Percentiles rank a stretch among this genome's conserved stretches.
Conservation (phyloP, 2,113 vertebrate genomes). For the Elaphurus davidianus region DNA sequence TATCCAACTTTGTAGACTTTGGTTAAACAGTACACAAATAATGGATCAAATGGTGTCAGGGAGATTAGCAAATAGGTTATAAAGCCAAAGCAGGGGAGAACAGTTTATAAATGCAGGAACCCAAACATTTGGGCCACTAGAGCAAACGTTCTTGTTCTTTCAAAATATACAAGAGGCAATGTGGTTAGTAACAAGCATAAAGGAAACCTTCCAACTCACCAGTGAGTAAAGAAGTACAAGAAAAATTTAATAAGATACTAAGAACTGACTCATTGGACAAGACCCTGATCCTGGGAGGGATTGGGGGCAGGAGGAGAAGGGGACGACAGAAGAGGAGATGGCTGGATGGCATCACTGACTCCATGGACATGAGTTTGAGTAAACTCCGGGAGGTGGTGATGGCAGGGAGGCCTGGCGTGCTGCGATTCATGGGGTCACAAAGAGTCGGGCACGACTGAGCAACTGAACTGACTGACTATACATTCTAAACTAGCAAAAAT, state of each 20-base stretch:
- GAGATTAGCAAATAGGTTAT: neutral
- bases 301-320: too few species aligned
- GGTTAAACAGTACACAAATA: neutral
- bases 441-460: too few species aligned
- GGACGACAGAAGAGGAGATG: too few species aligned
- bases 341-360: too few species aligned
- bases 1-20: neutral
- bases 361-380: too few species aligned
- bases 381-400: too few species aligned
- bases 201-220: neutral
- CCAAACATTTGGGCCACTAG: neutral
- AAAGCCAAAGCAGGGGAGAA: neutral
- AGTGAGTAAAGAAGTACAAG: neutral
- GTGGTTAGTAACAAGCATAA: neutral
- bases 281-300: too few species aligned
- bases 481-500: neutral
- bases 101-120: neutral
- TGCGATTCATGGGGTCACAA: too few species aligned
- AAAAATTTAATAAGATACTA: neutral
- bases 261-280: too few species aligned
- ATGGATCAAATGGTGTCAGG: neutral
- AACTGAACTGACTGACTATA: neutral
- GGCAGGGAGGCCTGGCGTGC: too few species aligned
- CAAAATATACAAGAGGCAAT: neutral
- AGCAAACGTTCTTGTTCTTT: neutral